Conservation (phyloP, 2,888 invertebrate genomes). For the Ceramica pisi region DNA sequence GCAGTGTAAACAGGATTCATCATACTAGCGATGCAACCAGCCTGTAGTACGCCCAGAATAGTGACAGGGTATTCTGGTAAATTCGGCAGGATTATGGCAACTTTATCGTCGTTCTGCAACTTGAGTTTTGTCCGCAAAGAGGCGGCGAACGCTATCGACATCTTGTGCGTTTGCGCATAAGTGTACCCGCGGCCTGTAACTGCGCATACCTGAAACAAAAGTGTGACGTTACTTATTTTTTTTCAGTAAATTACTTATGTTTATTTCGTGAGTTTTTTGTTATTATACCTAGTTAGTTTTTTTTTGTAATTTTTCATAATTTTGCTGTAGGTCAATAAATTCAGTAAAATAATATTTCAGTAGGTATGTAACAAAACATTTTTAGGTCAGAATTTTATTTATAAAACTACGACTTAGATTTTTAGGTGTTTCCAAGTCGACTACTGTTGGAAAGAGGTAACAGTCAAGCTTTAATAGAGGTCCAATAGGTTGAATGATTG, state of each 20-base stretch:
- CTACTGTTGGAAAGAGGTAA: background rate
- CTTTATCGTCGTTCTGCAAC: slow-evolving; percentile 92
- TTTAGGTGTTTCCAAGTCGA: background rate
- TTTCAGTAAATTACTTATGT: background rate
- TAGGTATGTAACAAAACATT: too few relatives aligned
- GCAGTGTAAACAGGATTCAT: slow-evolving; percentile 92
- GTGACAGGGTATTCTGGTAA: slow-evolving; percentile 93
- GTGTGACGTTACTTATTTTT: background rate
- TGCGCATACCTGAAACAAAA: slow-evolving; percentile 92
- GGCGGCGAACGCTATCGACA: slow-evolving; percentile 92
- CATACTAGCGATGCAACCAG: slow-evolving; percentile 93
- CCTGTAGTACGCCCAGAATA: slow-evolving; percentile 92
- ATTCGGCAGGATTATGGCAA: slow-evolving; percentile 94
- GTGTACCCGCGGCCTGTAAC: slow-evolving; percentile 94
- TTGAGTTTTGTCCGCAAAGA: slow-evolving; percentile 92
- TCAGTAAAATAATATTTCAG: too few relatives aligned
- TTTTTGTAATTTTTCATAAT: too few relatives aligned
- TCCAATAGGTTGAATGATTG: background rate
- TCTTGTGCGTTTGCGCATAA: slow-evolving; percentile 92
- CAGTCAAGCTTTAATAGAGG: background rate
- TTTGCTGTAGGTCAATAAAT: too few relatives aligned
- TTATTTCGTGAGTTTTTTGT: background rate
- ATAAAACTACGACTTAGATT: background rate
- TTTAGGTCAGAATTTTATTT: too few relatives aligned
- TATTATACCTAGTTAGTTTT: too few relatives aligned